phyloP scores from a whole-genome alignment of 2,797 vertebrate genomes.

The Eulemur coronatus region DNA sequence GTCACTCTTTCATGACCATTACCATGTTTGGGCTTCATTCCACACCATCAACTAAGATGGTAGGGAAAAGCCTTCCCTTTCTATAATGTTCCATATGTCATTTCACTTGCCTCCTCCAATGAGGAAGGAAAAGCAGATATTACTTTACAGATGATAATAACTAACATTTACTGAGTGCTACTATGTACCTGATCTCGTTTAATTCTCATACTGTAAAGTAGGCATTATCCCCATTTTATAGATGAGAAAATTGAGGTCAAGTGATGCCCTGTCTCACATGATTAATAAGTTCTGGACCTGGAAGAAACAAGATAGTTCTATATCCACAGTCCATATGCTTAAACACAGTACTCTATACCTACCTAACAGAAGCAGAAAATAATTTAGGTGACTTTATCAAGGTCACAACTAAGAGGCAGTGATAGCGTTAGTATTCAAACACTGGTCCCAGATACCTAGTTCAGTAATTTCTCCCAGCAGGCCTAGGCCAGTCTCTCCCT shows the following conservation, averaged over 20 bases:
- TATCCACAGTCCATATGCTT: not conserved
- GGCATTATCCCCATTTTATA: not conserved
- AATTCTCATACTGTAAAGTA: constrained; percentile 37
- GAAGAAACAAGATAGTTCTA: not conserved
- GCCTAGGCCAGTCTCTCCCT: not conserved
- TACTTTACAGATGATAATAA: constrained; percentile 8
- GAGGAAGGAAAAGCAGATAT: not conserved
- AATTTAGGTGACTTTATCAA: not conserved
- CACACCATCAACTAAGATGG: not conserved
- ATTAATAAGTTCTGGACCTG: not conserved
- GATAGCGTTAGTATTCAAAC: not conserved
- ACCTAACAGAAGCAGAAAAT: constrained; percentile 4
- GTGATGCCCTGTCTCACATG: not conserved
- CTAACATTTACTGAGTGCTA: constrained; percentile 23
- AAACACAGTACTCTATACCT: not conserved
- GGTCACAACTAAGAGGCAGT: not conserved
- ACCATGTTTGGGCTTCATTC: constrained; percentile 7
- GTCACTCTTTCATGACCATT: constrained; percentile 14
- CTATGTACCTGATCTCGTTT: not conserved
- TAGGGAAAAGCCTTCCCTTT: constrained; percentile 2
- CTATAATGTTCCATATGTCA: not conserved
- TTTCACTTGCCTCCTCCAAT: constrained; percentile 9
- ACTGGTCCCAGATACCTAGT: not conserved
- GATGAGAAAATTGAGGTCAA: constrained; percentile 2
- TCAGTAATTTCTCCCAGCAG: not conserved